phyloP scores from a whole-genome alignment of 2,888 invertebrate species.

The Drosophila peninsularis region DNA sequence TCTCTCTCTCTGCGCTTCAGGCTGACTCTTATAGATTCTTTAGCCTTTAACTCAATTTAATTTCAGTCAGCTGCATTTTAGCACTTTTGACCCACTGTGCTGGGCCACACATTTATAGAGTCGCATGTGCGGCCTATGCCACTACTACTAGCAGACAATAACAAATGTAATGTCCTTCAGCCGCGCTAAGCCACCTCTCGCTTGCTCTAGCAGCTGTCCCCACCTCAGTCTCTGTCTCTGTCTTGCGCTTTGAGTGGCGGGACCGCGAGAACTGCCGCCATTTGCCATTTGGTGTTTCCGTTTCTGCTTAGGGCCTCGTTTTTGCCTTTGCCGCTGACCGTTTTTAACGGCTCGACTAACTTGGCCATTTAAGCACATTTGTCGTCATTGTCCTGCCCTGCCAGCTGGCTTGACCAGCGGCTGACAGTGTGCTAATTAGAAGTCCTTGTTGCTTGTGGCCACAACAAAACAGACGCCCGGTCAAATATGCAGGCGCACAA shows the following conservation, averaged over 20 bases:
- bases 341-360: slow-evolving; percentile 75
- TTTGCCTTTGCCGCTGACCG: slow-evolving; percentile 31
- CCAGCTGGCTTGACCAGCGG: slow-evolving; percentile 41
- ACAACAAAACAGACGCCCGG: slow-evolving; percentile 74
- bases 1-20: neutral
- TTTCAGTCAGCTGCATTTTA: neutral
- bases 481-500: slow-evolving; percentile 49
- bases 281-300: slow-evolving; percentile 59
- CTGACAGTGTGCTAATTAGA: slow-evolving; percentile 81
- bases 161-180: slow-evolving; percentile 71
- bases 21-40: neutral
- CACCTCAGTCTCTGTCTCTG: neutral
- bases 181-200: slow-evolving; percentile 39
- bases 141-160: slow-evolving; percentile 7
- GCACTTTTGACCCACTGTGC: slow-evolving; percentile 34
- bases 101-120: slow-evolving; percentile 15
- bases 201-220: neutral
- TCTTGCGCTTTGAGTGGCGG: neutral
- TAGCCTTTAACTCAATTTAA: neutral
- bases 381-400: slow-evolving; percentile 63
- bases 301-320: slow-evolving; percentile 54
- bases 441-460: slow-evolving; percentile 81
- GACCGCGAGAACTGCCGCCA: slow-evolving; percentile 41
- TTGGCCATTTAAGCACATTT: slow-evolving; percentile 80
- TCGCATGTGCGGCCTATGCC: slow-evolving; percentile 30